phyloP scores from a whole-genome alignment of 2,113 vertebrate species.

The Hemicordylus capensis region DNA sequence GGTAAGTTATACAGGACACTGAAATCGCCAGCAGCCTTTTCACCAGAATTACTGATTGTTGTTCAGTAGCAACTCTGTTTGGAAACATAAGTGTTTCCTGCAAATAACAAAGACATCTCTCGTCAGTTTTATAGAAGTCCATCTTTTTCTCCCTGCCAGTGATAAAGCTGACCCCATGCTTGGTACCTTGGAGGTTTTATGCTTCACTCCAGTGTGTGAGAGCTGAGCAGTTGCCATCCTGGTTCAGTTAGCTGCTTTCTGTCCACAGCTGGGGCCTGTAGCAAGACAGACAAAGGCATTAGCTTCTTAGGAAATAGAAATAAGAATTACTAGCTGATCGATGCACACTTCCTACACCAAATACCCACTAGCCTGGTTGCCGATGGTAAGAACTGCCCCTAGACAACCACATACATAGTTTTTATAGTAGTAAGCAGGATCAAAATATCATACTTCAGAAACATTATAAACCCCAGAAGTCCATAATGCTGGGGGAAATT shows the following conservation, averaged over 20 bases:
- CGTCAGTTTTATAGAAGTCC: too few relatives aligned
- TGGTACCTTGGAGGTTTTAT: constrained; percentile 68
- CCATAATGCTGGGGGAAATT: too few relatives aligned
- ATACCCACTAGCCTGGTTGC: too few relatives aligned
- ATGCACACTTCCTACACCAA: too few relatives aligned
- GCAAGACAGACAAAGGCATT: background rate
- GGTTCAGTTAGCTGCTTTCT: constrained; percentile 35
- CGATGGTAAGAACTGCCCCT: too few relatives aligned
- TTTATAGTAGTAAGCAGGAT: too few relatives aligned
- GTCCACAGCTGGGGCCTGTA: constrained; percentile 46
- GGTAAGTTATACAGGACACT: constrained; percentile 77
- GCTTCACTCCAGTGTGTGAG: constrained; percentile 33
- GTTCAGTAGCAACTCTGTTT: constrained; percentile 53
- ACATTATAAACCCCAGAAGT: too few relatives aligned
- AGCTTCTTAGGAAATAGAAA: too few relatives aligned
- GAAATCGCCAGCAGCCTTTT: constrained; percentile 76
- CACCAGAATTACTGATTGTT: constrained; percentile 73
- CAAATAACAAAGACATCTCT: constrained; percentile 16
- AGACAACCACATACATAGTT: too few relatives aligned
- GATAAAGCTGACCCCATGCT: background rate
- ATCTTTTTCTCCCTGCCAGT: background rate
- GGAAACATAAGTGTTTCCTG: constrained; percentile 66
- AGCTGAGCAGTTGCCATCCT: constrained; percentile 71
- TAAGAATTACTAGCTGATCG: too few relatives aligned
- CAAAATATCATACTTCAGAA: too few relatives aligned